Percentiles rank a stretch among this genome's conserved stretches.
Evolutionary conservation across 2,113 vertebrate genomes (phyloP).

Genomic region (Arenaria interpres): DNA sequence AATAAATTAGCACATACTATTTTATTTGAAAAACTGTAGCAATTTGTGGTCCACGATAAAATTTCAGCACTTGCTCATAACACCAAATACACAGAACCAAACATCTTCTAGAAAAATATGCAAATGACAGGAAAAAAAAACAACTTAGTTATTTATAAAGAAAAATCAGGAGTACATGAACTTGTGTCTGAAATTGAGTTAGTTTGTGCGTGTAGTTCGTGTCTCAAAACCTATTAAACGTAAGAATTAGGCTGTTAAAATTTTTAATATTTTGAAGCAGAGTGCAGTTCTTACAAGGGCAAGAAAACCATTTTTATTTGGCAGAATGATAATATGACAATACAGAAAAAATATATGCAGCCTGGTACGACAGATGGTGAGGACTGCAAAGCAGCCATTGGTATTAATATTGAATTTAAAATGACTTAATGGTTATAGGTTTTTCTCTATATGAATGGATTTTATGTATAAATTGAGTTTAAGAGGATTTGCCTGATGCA

Average conservation of each 20-base stretch:
- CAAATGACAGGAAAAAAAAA: not conserved
- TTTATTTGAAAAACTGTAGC: not conserved
- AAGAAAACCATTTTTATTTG: not conserved
- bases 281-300: not conserved
- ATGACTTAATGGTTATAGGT: not conserved
- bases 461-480: not conserved
- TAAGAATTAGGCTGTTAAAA: not conserved
- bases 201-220: accelerated
- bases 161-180: not conserved
- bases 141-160: not conserved
- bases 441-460: not conserved
- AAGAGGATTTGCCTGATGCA: not conserved
- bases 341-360: not conserved
- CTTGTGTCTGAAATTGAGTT: not conserved
- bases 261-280: not conserved
- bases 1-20: not conserved
- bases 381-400: not conserved
- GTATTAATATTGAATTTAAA: not conserved
- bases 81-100: not conserved
- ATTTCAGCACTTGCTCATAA: not conserved
- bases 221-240: not conserved
- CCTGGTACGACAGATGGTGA: not conserved
- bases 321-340: not conserved
- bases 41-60: not conserved
- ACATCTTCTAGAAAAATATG: not conserved